A percentile compares a stretch with the other conserved stretches of the same genome.
These are phyloP conservation scores for Protobothrops flavoviridis DNA, from an alignment of 2,113 vertebrate species.

Conservation along the genomic window DNA sequence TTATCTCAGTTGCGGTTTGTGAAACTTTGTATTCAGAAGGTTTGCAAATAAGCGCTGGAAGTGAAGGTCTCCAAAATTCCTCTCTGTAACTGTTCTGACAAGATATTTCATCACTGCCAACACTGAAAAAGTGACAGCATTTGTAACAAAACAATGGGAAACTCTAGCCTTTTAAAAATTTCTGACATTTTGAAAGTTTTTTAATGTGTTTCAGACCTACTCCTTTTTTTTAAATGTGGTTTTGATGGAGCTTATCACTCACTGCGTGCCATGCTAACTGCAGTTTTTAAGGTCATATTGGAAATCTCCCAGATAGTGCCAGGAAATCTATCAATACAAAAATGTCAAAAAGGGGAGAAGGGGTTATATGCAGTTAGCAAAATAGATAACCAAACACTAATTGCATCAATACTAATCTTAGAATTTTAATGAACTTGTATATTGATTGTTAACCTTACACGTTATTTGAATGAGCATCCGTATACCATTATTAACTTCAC, in stretches of 20 bases:
- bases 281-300: not conserved
- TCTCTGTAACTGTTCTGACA: not conserved
- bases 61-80: not conserved
- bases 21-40: not conserved
- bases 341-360: not conserved
- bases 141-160: not conserved
- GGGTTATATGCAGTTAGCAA: not conserved
- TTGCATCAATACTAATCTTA: not conserved
- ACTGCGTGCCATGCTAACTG: not conserved
- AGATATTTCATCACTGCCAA: not conserved
- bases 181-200: conserved; percentile 23
- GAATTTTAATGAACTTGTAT: not conserved
- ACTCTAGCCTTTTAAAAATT: not conserved
- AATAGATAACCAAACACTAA: not conserved
- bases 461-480: not conserved
- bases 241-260: not conserved
- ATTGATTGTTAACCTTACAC: not conserved
- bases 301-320: not conserved
- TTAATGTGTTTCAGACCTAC: not conserved
- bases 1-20: not conserved
- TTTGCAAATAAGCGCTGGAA: not conserved
- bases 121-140: not conserved
- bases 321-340: not conserved
- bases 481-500: not conserved
- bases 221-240: not conserved